A percentile compares a stretch with the other conserved stretches of the same genome.
phyloP scores from a whole-genome alignment of 37 sponge, comb jelly and placozoan genomes.

The Cladorhizidae sp. region DNA sequence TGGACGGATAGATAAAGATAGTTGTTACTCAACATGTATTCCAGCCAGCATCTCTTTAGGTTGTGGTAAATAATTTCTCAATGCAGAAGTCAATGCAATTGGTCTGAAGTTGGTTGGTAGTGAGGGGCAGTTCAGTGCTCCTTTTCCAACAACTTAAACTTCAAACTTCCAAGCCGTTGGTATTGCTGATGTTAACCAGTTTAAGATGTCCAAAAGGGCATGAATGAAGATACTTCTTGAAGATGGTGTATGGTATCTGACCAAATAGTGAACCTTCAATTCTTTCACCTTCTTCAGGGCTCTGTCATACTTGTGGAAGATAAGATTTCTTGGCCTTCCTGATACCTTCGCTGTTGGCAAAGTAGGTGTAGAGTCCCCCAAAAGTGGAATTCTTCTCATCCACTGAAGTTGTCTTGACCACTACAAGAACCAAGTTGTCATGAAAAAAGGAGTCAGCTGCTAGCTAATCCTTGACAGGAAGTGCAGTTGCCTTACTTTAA shows the following conservation, averaged over 20 bases:
- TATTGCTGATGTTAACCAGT: background rate
- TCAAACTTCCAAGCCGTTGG: background rate
- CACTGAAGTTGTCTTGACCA: no score
- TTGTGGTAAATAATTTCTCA: slow-evolving; percentile 1
- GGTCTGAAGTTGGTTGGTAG: background rate
- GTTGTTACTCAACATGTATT: background rate
- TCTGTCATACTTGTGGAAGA: no score
- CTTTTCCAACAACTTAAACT: no score
- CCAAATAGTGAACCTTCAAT: background rate
- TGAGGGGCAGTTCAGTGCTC: background rate
- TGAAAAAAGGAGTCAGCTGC: no score
- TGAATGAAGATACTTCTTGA: background rate
- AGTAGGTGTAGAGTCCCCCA: no score
- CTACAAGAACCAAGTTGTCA: no score
- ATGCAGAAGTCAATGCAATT: background rate
- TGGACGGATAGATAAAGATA: background rate
- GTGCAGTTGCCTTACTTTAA: no score
- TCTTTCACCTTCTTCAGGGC: no score
- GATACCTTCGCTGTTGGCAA: no score
- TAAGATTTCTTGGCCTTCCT: no score
- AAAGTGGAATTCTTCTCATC: no score
- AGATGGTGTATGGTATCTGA: slow-evolving; percentile 2
- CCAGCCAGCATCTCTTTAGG: slow-evolving; percentile 1
- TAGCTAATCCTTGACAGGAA: no score
- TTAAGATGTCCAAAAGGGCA: background rate